These are phyloP conservation scores for Automeris io DNA, from an alignment of 2,888 invertebrate species.

Conservation along the genomic window DNA sequence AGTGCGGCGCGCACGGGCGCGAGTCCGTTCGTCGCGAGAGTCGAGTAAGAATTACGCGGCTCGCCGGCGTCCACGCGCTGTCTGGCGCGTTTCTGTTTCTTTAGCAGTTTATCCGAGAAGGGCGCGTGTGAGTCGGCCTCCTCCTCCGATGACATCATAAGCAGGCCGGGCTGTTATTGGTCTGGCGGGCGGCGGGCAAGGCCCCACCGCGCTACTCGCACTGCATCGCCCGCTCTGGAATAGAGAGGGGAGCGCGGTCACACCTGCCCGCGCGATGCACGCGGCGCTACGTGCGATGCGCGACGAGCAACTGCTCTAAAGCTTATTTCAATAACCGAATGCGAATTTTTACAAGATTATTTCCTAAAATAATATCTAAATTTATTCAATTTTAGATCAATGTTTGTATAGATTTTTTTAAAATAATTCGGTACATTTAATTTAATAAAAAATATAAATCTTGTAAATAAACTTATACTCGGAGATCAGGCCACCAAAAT, in stretches of 20 bases:
- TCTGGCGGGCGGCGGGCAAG: conserved; percentile 80
- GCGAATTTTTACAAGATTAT: too few species aligned
- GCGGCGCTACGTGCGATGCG: conserved; percentile 26
- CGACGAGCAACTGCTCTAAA: too few species aligned
- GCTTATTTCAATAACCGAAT: too few species aligned
- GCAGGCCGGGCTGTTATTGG: conserved; percentile 89
- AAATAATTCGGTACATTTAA: too few species aligned
- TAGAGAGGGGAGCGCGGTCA: conserved; percentile 60
- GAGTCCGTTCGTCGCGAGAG: conserved; percentile 73
- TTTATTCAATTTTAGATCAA: too few species aligned
- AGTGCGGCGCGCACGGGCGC: conserved; percentile 82
- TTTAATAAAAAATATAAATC: too few species aligned
- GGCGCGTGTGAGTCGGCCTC: conserved; percentile 95
- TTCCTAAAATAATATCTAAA: too few species aligned
- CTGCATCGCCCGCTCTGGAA: conserved; percentile 74
- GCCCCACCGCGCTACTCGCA: conserved; percentile 72
- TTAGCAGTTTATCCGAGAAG: conserved; percentile 94
- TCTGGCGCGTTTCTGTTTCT: conserved; percentile 95
- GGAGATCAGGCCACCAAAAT: too few species aligned
- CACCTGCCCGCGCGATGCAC: conserved; percentile 57
- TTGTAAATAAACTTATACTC: too few species aligned
- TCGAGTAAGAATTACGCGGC: conserved; percentile 93
- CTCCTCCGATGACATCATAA: conserved; percentile 98
- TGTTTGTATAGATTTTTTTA: too few species aligned
- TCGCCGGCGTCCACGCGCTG: conserved; percentile 98